Percentiles rank a stretch among this genome's conserved stretches.
These are phyloP conservation scores for Nomia melanderi DNA, from an alignment of 1,140 invertebrate species.

Conservation along the genomic window DNA sequence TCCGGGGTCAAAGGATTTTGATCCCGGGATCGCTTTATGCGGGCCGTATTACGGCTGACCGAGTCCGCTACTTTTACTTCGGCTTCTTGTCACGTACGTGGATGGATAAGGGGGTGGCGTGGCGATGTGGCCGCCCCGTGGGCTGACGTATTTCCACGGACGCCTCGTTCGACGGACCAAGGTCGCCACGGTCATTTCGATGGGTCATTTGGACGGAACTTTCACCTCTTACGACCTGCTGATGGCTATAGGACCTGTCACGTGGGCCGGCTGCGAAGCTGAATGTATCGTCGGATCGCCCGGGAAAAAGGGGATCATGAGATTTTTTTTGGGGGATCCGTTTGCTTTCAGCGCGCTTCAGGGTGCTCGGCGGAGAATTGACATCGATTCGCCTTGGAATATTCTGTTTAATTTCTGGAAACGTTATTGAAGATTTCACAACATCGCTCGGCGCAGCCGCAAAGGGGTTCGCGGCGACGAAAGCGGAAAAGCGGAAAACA, in stretches of 20 bases:
- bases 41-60: background rate
- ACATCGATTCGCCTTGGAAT: too few relatives aligned
- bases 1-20: background rate
- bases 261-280: background rate
- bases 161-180: background rate
- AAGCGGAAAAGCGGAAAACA: background rate
- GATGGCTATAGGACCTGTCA: background rate
- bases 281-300: too few relatives aligned
- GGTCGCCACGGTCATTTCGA: background rate
- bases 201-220: background rate
- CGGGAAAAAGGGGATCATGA: too few relatives aligned
- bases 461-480: too few relatives aligned
- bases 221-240: background rate
- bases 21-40: background rate
- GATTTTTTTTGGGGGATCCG: too few relatives aligned
- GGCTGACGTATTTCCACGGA: background rate
- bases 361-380: too few relatives aligned
- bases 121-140: too few relatives aligned
- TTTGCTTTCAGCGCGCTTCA: too few relatives aligned
- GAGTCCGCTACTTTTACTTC: background rate
- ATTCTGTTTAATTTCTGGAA: too few relatives aligned
- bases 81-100: background rate
- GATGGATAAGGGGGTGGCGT: background rate
- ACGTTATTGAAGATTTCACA: too few relatives aligned
- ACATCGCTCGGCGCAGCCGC: too few relatives aligned